Evolutionary conservation across 2,888 invertebrate species (phyloP).

Genomic region (Plagiodera versicolora): DNA sequence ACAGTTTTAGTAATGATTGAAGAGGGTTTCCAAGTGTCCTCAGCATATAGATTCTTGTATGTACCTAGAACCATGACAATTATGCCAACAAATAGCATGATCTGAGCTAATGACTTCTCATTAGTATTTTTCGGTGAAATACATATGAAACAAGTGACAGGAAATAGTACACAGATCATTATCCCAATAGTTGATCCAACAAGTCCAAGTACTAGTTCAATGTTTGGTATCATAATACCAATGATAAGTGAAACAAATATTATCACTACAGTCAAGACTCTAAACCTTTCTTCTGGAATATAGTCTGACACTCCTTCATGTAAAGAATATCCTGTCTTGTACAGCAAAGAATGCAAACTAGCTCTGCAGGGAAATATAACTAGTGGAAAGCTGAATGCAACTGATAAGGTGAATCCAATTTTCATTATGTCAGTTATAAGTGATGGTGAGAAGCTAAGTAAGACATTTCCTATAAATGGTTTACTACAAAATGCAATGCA

Average conservation of each 20-base stretch:
- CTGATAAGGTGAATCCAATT: conserved; percentile 90
- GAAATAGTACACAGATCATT: conserved; percentile 89
- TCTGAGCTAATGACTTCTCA: conserved; percentile 81
- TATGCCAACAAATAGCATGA: conserved; percentile 79
- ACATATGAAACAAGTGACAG: conserved; percentile 85
- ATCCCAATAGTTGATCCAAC: conserved; percentile 96
- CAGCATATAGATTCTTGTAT: conserved; percentile 81
- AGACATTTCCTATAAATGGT: conserved; percentile 83
- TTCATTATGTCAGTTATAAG: conserved; percentile 87
- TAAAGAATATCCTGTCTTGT: conserved; percentile 69
- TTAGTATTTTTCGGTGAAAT: conserved; percentile 83
- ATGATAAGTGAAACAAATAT: conserved; percentile 74
- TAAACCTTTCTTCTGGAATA: conserved; percentile 84
- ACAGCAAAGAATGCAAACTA: conserved; percentile 88
- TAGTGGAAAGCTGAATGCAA: conserved; percentile 95
- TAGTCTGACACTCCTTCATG: conserved; percentile 67
- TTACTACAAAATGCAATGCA: conserved; percentile 79
- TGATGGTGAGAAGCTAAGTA: conserved; percentile 82
- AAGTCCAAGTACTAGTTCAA: conserved; percentile 90
- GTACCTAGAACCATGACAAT: conserved; percentile 88
- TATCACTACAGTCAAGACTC: conserved; percentile 78
- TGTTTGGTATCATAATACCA: conserved; percentile 89
- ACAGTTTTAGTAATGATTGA: conserved; percentile 9
- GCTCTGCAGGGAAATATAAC: conserved; percentile 96
- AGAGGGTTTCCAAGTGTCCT: conserved; percentile 21